Evolutionary conservation across 2,113 vertebrate species (phyloP).

Genomic region (Macheiramphus alcinus): DNA sequence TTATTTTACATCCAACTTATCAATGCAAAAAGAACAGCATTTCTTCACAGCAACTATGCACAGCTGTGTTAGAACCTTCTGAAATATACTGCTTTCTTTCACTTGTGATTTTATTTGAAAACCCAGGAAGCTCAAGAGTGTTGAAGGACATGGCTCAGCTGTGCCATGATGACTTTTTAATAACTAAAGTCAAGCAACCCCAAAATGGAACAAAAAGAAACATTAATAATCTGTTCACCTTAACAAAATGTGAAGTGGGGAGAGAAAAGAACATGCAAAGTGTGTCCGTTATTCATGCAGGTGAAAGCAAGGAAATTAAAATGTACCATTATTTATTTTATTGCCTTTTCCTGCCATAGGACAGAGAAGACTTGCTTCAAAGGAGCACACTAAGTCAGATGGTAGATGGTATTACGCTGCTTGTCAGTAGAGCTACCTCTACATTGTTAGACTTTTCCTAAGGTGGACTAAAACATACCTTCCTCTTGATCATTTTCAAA

Average conservation of each 20-base stretch:
- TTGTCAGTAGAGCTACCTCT: background rate
- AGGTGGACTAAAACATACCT: background rate
- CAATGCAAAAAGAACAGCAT: background rate
- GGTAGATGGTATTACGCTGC: background rate
- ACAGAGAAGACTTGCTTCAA: background rate
- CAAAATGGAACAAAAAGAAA: background rate
- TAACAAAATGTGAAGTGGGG: background rate
- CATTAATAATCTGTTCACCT: background rate
- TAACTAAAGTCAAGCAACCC: background rate
- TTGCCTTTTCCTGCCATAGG: background rate
- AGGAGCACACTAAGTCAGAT: background rate
- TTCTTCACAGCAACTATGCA: background rate
- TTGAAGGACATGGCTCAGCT: background rate
- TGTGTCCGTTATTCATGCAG: background rate
- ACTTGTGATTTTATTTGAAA: background rate
- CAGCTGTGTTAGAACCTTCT: background rate
- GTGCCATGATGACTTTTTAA: background rate
- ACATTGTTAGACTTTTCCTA: background rate
- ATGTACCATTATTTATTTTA: background rate
- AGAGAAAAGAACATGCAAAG: background rate
- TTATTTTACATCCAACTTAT: background rate
- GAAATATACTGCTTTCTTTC: background rate
- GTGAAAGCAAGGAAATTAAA: background rate
- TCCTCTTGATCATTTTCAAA: background rate
- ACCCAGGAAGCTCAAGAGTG: background rate